These are phyloP conservation scores for Catharus bicknelli DNA, from an alignment of 2,113 vertebrate species.

Conservation along the genomic window DNA sequence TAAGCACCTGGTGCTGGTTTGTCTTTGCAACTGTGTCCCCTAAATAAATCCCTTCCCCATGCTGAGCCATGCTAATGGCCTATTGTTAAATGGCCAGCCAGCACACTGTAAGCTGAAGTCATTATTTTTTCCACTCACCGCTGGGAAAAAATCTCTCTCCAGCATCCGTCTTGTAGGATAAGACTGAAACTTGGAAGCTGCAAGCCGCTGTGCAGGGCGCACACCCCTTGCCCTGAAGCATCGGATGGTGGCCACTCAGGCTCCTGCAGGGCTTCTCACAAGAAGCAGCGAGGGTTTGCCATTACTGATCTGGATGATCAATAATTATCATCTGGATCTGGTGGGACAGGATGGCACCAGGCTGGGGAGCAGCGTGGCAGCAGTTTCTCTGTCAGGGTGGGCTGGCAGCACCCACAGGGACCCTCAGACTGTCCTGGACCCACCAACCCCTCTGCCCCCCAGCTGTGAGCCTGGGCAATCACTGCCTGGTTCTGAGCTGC, in stretches of 20 bases:
- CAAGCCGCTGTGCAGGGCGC: not conserved
- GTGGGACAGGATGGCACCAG: not conserved
- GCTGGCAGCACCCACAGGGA: not conserved
- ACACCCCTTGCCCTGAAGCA: not conserved
- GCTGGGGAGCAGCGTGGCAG: not conserved
- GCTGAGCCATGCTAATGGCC: constrained; percentile 22
- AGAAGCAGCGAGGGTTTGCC: rapidly evolving
- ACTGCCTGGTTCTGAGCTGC: rapidly evolving
- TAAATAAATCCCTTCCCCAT: constrained; percentile 47
- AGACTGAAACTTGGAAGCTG: not conserved
- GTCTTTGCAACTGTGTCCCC: constrained; percentile 17
- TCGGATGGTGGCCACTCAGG: rapidly evolving
- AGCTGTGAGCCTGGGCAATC: not conserved
- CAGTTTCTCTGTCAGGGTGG: not conserved
- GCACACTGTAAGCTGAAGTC: not conserved
- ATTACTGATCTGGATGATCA: not conserved
- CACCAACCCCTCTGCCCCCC: too few species aligned
- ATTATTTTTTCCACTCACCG: not conserved
- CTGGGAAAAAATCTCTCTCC: not conserved
- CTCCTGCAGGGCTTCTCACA: not conserved
- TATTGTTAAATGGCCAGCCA: constrained; percentile 19
- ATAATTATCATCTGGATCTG: too few species aligned
- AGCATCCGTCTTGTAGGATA: not conserved
- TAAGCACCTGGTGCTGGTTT: constrained; percentile 47
- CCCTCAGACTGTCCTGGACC: not conserved